A percentile compares a stretch with the other conserved stretches of the same genome.
Evolutionary conservation across 2,113 vertebrate species (phyloP).

Genomic region (Erinaceus europaeus): DNA sequence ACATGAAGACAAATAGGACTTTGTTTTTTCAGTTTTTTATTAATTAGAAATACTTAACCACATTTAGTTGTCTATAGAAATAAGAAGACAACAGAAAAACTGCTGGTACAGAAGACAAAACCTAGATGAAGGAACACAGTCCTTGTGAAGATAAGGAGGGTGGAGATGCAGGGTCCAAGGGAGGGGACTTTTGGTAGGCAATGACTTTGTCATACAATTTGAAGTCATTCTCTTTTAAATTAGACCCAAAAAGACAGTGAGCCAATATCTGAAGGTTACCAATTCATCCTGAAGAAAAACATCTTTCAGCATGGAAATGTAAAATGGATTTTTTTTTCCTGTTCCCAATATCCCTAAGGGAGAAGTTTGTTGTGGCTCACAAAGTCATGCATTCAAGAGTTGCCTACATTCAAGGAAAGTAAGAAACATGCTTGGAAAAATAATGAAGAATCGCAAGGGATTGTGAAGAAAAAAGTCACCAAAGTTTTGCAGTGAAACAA

Average conservation of each 20-base stretch:
- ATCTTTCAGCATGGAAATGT: slow-evolving; percentile 38
- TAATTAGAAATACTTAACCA: not conserved
- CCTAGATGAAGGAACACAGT: not conserved
- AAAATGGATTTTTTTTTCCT: not conserved
- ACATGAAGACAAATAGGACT: not conserved
- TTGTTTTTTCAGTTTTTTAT: not conserved
- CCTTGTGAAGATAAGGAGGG: not conserved
- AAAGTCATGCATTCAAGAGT: slow-evolving; percentile 19
- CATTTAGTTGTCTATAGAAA: not conserved
- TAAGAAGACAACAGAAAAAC: not conserved
- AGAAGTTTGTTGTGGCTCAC: slow-evolving; percentile 47
- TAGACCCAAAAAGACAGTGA: not conserved
- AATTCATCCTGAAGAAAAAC: slow-evolving; percentile 45
- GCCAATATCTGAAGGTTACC: slow-evolving; percentile 45
- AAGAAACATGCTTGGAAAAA: slow-evolving; percentile 36
- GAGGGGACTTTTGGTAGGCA: not conserved
- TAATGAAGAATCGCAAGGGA: slow-evolving; percentile 16
- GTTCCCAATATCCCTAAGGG: not conserved
- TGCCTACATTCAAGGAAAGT: slow-evolving; percentile 38
- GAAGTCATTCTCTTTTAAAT: slow-evolving; percentile 5
- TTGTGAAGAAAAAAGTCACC: slow-evolving; percentile 3
- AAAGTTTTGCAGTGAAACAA: slow-evolving; percentile 1
- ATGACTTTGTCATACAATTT: not conserved
- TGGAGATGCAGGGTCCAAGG: not conserved
- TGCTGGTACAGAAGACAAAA: not conserved